Conservation (phyloP, 2,113 vertebrate genomes). For the Grammomys dolichurus region DNA sequence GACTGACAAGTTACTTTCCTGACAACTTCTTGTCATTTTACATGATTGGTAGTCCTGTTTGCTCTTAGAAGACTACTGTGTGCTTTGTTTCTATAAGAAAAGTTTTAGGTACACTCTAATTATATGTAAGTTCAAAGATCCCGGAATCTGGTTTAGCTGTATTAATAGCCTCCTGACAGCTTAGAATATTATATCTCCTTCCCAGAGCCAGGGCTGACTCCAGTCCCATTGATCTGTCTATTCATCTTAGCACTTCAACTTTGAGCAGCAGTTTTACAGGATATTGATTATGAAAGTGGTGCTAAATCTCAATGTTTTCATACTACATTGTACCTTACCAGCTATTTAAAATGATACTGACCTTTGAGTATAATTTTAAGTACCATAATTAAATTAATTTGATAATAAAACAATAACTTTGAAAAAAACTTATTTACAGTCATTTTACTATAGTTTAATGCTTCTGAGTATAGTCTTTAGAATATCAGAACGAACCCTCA, state of each 20-base stretch:
- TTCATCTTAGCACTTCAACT: too few relatives aligned
- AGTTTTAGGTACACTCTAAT: background rate
- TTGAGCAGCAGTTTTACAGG: background rate
- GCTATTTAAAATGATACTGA: background rate
- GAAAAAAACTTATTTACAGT: background rate
- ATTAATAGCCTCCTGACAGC: background rate
- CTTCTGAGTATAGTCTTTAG: background rate
- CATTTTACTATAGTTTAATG: background rate
- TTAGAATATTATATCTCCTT: background rate
- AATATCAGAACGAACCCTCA: background rate
- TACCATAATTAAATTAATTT: background rate
- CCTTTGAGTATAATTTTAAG: background rate
- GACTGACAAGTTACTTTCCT: too few relatives aligned
- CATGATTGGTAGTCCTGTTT: background rate
- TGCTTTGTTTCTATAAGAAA: background rate
- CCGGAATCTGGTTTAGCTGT: background rate
- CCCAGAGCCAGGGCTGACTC: too few relatives aligned
- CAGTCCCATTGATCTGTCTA: background rate
- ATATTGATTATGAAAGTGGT: background rate
- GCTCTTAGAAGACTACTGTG: background rate
- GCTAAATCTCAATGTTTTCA: background rate
- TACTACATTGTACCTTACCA: background rate
- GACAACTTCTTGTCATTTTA: background rate
- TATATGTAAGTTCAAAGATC: background rate
- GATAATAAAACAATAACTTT: background rate